Conservation (phyloP, 2,113 vertebrate species). For the Triplophysa siluroides region DNA sequence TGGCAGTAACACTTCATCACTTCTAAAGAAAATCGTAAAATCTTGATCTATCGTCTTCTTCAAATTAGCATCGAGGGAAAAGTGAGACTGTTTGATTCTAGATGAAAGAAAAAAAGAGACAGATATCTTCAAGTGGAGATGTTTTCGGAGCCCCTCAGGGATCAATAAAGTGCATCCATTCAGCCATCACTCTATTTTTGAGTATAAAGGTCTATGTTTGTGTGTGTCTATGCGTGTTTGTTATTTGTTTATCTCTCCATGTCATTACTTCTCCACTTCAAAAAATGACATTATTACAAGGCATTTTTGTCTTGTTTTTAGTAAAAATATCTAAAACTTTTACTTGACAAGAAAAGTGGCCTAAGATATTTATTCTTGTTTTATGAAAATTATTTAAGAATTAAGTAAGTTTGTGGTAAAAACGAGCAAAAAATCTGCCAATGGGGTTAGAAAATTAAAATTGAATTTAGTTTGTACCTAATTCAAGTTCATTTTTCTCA, state of each 20-base stretch:
- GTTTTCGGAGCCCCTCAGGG: constrained; percentile 13
- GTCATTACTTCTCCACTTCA: background rate
- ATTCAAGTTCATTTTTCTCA: no score
- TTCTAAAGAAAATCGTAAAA: background rate
- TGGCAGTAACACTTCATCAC: constrained; percentile 18
- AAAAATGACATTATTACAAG: background rate
- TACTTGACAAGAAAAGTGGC: no score
- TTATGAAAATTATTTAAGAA: no score
- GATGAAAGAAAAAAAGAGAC: constrained; percentile 23
- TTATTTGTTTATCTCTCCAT: constrained; percentile 14
- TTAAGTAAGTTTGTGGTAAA: no score
- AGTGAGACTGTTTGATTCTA: constrained; percentile 24
- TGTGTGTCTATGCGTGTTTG: background rate
- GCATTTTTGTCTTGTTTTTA: no score
- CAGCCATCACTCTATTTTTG: constrained; percentile 17
- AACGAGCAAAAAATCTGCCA: no score
- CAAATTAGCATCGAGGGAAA: constrained; percentile 33
- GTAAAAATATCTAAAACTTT: no score
- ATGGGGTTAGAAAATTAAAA: no score
- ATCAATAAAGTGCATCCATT: constrained; percentile 12
- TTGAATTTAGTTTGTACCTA: no score
- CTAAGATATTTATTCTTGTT: no score
- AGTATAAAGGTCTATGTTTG: background rate
- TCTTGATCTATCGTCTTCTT: constrained; percentile 3
- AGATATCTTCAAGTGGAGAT: constrained; percentile 18